Conservation (phyloP, 2,113 vertebrate genomes). For the Numida meleagris region DNA sequence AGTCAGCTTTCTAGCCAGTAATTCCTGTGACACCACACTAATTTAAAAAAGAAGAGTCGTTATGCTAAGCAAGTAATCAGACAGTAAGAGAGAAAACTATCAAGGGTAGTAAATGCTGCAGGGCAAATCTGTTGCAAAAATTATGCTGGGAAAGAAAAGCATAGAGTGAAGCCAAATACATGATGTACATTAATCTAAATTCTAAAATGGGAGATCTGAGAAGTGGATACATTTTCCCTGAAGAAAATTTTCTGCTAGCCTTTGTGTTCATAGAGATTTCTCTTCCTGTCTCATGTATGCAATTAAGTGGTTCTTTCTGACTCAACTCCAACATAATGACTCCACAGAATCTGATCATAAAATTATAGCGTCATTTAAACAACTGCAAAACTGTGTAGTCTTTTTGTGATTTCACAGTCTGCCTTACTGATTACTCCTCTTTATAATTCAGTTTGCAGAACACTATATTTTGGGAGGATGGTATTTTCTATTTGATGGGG, state of each 20-base stretch:
- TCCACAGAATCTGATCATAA: not conserved
- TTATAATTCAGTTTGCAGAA: not conserved
- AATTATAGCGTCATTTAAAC: not conserved
- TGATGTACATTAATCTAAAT: conserved; percentile 41
- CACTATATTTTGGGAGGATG: not conserved
- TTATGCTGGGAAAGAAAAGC: conserved; percentile 44
- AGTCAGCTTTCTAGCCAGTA: not conserved
- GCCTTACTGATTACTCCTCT: not conserved
- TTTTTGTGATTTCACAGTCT: not conserved
- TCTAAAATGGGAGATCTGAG: conserved; percentile 27
- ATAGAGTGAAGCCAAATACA: conserved; percentile 53
- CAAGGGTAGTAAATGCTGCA: conserved; percentile 47
- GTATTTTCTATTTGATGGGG: not conserved
- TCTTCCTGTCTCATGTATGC: not conserved
- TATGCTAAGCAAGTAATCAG: conserved; percentile 51
- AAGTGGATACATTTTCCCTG: conserved; percentile 9
- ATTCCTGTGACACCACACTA: conserved; percentile 5
- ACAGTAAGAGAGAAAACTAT: conserved; percentile 43
- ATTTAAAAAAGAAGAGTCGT: conserved; percentile 31
- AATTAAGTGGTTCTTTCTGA: not conserved
- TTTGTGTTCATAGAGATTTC: not conserved
- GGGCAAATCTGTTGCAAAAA: conserved; percentile 59
- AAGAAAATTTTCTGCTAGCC: conserved; percentile 10
- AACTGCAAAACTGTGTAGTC: not conserved
- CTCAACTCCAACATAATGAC: not conserved